A percentile compares a stretch with the other conserved stretches of the same genome.
Evolutionary conservation across 2,888 invertebrate species (phyloP).

Genomic region (Drosophila longiperda): DNA sequence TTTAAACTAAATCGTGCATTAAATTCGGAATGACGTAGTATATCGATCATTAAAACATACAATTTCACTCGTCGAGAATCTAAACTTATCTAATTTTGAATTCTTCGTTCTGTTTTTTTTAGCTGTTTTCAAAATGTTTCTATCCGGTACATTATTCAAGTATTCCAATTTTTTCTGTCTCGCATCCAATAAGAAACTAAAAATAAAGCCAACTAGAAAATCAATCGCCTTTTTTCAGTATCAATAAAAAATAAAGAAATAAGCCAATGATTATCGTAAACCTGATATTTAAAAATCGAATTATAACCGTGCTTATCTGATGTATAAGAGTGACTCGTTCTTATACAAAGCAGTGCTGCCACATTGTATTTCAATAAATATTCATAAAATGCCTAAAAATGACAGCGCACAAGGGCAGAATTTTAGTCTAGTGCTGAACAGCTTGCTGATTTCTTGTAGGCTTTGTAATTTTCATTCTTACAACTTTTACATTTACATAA

Average conservation of each 20-base stretch:
- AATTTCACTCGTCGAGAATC: not conserved
- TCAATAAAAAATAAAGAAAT: not conserved
- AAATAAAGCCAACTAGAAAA: not conserved
- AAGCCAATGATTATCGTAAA: not conserved
- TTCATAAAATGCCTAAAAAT: slow-evolving; percentile 22
- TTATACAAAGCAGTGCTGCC: slow-evolving; percentile 8
- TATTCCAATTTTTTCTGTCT: not conserved
- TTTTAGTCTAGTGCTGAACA: slow-evolving; percentile 21
- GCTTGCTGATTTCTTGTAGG: slow-evolving; percentile 19
- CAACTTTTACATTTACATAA: slow-evolving; percentile 46
- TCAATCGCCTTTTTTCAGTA: not conserved
- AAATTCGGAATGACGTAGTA: not conserved
- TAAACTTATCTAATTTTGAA: not conserved
- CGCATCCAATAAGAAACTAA: not conserved
- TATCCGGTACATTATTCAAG: no score
- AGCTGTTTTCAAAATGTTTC: not conserved
- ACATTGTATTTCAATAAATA: not conserved
- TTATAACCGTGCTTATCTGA: not conserved
- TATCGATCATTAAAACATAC: not conserved
- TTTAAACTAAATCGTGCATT: not conserved
- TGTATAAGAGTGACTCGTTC: not conserved
- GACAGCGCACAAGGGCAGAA: not conserved
- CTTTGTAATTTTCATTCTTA: slow-evolving; percentile 13
- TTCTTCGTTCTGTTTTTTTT: not conserved
- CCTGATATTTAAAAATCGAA: not conserved